These are phyloP conservation scores for Axea sp. DNA, from an alignment of 2,888 invertebrate genomes.

Conservation along the genomic window DNA sequence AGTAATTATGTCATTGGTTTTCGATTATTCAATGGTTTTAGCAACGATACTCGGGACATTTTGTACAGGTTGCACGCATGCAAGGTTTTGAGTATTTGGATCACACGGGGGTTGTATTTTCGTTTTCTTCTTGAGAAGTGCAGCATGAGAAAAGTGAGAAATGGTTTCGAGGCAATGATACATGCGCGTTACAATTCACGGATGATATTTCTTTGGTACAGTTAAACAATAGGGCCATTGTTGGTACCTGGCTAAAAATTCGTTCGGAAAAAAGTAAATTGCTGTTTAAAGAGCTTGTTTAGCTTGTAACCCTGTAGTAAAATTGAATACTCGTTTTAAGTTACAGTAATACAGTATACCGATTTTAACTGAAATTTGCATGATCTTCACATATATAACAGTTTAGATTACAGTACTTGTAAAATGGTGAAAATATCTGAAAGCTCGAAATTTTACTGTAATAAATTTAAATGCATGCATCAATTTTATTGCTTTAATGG, in stretches of 20 bases:
- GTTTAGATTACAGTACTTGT: too few species aligned
- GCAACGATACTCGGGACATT: constrained; percentile 25
- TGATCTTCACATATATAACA: too few species aligned
- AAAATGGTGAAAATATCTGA: too few species aligned
- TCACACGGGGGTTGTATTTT: background rate
- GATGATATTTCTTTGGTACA: constrained; percentile 57
- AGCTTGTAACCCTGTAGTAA: too few species aligned
- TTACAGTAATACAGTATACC: too few species aligned
- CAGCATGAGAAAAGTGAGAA: constrained; percentile 44
- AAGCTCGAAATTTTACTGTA: too few species aligned
- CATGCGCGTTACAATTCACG: constrained; percentile 55
- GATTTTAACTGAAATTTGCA: too few species aligned
- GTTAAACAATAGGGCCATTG: constrained; percentile 55
- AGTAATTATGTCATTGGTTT: constrained; percentile 22
- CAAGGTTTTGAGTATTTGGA: constrained; percentile 20
- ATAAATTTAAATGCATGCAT: too few species aligned
- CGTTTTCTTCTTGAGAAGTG: constrained; percentile 21
- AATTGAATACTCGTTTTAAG: too few species aligned
- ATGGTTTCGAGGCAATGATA: constrained; percentile 58
- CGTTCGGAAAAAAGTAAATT: background rate
- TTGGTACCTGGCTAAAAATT: constrained; percentile 23
- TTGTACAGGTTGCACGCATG: constrained; percentile 49
- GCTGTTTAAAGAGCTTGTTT: background rate
- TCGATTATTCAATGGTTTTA: constrained; percentile 21
- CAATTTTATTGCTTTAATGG: too few species aligned